These are phyloP conservation scores for Ctenicera cuprea DNA, from an alignment of 2,888 invertebrate species.

Conservation along the genomic window DNA sequence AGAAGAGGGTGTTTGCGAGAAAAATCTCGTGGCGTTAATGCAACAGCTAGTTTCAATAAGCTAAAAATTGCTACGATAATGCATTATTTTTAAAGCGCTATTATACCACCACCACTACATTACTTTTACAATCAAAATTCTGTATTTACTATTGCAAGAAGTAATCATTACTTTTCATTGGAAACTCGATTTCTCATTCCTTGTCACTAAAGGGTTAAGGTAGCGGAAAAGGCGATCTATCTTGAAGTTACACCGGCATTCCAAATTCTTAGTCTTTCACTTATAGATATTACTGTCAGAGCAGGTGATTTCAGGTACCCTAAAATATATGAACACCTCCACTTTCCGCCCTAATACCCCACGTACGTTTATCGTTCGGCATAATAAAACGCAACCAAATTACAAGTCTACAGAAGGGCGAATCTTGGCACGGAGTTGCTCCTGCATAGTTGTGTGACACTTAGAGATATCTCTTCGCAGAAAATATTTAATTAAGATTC, in stretches of 20 bases:
- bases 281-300: slow-evolving; percentile 44
- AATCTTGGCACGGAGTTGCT: slow-evolving; percentile 56
- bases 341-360: slow-evolving; percentile 54
- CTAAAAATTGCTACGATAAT: too few relatives aligned
- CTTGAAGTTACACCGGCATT: slow-evolving; percentile 33
- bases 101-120: too few relatives aligned
- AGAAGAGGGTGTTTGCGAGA: too few relatives aligned
- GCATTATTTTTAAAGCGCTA: too few relatives aligned
- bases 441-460: slow-evolving; percentile 73
- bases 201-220: background rate
- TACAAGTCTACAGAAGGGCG: slow-evolving; percentile 53
- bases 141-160: too few relatives aligned
- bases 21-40: too few relatives aligned
- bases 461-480: slow-evolving; percentile 72
- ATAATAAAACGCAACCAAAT: slow-evolving; percentile 55
- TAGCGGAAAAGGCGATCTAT: slow-evolving; percentile 24
- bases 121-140: too few relatives aligned
- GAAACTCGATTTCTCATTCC: background rate
- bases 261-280: slow-evolving; percentile 41
- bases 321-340: slow-evolving; percentile 66
- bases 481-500: slow-evolving; percentile 73
- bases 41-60: too few relatives aligned
- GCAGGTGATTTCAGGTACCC: slow-evolving; percentile 55
- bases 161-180: background rate
- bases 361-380: slow-evolving; percentile 51